Evolutionary conservation across 2,888 invertebrate genomes (phyloP), one percentile per base, ranked within the genome.

Genomic region (Netelia virgata): DNA sequence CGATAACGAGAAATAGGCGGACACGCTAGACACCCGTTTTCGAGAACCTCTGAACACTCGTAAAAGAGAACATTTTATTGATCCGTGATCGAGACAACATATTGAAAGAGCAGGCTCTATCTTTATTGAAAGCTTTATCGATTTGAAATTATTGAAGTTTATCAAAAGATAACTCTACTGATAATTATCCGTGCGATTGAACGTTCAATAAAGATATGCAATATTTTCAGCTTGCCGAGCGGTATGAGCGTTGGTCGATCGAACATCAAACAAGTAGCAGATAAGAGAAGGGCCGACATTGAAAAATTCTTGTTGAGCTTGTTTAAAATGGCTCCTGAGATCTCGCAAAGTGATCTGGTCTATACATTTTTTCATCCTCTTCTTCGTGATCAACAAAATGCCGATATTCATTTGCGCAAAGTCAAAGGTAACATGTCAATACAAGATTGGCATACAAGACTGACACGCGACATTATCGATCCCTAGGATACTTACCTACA

Each of bases 331-430:
- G 97, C 98, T 0, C 97, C 98, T 88, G 99, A 99, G 95, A 98
- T 99, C 89, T 97, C 98, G 0, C 99, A 99, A 94, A 97, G 97
- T 8, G 98, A 99, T 94, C 95, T 99, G 76, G 98, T 99, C 0
- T 99, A 99, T 93, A 99, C 99, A 0, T 99, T 99, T 95, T 99
- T 99, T 95, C 99, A 99, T 94, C 98, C 99, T 1, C 94, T 99
- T 86, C 94, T 99, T 85, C 95, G 99, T 86, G 99, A 99, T 94
- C 98, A 99, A 94, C 98, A 98, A 93, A 97, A 97, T 91, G 96
- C 97, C 11, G 97, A 97, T 89, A 96, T 97, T 84, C 96, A 96
- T 93, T 95, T 96, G 88, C 95, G 95, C 85, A 97, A 97, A 95
- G 95, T 96, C 53, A 96, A 96, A 96, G 97, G 97, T 97, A 92